Percentiles rank a stretch among this genome's conserved stretches.
phyloP scores from a whole-genome alignment of 2,888 invertebrate species.

The Copidosoma aretas region DNA sequence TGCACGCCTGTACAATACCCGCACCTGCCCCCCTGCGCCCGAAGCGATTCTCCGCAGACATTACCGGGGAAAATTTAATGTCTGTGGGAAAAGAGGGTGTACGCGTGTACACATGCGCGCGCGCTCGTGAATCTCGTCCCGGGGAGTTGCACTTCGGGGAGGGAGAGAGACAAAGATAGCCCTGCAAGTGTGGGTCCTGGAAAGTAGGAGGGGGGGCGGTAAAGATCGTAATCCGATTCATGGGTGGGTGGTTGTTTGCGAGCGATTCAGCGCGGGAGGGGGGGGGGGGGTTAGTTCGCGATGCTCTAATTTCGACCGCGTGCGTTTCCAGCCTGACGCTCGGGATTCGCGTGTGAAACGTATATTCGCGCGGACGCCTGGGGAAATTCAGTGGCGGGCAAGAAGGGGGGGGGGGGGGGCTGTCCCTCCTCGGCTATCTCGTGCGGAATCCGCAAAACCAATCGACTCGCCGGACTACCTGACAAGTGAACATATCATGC shows the following conservation, averaged over 20 bases:
- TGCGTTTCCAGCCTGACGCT: background rate
- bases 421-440: background rate
- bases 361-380: background rate
- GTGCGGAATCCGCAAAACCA: slow-evolving; percentile 18
- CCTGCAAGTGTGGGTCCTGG: background rate
- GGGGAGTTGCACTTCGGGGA: too few species aligned
- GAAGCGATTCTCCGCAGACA: too few species aligned
- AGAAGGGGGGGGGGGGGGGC: slow-evolving; percentile 6
- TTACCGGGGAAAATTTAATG: background rate
- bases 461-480: slow-evolving; percentile 12
- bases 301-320: slow-evolving; percentile 24
- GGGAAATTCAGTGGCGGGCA: slow-evolving; percentile 25
- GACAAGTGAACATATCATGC: slow-evolving; percentile 13
- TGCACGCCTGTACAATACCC: too few species aligned
- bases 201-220: background rate
- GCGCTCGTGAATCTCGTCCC: background rate
- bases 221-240: slow-evolving; percentile 28
- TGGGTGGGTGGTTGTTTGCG: slow-evolving; percentile 13
- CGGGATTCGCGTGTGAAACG: slow-evolving; percentile 20
- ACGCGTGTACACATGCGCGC: background rate
- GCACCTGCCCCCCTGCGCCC: too few species aligned
- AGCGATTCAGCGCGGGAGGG: too few species aligned
- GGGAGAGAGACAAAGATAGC: background rate
- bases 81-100: background rate
- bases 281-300: background rate